A percentile compares a stretch with the other conserved stretches of the same genome.
Evolutionary conservation across 2,113 vertebrate genomes (phyloP).

Genomic region (Marmota flaviventris): DNA sequence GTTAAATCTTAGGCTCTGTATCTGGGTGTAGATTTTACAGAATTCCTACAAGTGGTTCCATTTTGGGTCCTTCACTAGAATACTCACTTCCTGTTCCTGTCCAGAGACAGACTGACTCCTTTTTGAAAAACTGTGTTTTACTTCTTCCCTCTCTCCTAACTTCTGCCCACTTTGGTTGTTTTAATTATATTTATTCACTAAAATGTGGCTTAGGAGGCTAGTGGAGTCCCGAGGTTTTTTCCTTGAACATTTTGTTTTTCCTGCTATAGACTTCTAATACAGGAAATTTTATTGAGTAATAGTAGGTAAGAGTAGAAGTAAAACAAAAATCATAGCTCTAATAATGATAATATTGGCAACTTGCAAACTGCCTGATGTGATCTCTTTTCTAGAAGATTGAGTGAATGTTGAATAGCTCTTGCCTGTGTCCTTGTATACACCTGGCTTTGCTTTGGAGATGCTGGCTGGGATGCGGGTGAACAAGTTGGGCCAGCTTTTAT

Average conservation of each 20-base stretch:
- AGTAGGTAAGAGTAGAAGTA: conserved; percentile 34
- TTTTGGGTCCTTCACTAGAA: not conserved
- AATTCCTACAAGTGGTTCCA: not conserved
- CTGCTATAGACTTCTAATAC: not conserved
- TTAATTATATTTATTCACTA: conserved; percentile 60
- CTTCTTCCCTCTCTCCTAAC: conserved; percentile 28
- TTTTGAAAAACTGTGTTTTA: conserved; percentile 17
- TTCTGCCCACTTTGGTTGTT: not conserved
- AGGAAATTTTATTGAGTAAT: conserved; percentile 34
- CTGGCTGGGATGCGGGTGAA: not conserved
- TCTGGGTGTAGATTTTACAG: not conserved
- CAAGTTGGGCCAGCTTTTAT: not conserved
- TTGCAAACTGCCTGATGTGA: conserved; percentile 40
- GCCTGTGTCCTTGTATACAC: not conserved
- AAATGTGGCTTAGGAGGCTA: not conserved
- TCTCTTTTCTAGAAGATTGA: not conserved
- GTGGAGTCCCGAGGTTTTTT: not conserved
- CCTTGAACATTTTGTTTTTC: conserved; percentile 50
- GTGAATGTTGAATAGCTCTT: not conserved
- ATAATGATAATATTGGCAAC: not conserved
- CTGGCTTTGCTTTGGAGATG: not conserved
- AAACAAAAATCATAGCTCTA: not conserved
- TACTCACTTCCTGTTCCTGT: not conserved
- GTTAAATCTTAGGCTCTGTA: not conserved
- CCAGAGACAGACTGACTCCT: not conserved